Percentiles rank a stretch among this genome's conserved stretches.
These are phyloP conservation scores for Equus quagga DNA, from an alignment of 2,113 vertebrate genomes.

Conservation along the genomic window DNA sequence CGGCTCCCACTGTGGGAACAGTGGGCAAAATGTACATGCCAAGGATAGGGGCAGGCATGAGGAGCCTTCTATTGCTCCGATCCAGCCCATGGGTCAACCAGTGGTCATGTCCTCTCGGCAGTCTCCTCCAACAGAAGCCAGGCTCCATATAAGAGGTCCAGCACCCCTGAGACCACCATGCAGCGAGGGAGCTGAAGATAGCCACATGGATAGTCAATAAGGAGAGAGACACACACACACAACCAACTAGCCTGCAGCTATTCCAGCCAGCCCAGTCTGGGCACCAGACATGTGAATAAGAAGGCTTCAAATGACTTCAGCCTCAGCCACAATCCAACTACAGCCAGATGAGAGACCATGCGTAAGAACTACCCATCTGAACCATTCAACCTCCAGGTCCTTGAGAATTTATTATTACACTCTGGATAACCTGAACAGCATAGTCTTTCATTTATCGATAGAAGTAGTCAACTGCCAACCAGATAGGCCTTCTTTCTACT, in stretches of 20 bases:
- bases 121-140: not conserved
- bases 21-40: not conserved
- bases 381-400: not conserved
- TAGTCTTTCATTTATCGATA: not conserved
- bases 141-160: not conserved
- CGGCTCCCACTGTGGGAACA: not conserved
- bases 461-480: not conserved
- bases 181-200: not conserved
- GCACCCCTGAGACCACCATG: not conserved
- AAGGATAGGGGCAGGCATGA: not conserved
- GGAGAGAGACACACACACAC: not conserved
- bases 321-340: not conserved
- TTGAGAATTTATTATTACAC: not conserved
- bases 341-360: not conserved
- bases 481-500: not conserved
- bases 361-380: not conserved
- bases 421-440: not conserved
- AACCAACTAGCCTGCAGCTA: not conserved
- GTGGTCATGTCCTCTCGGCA: not conserved
- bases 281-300: not conserved
- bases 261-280: not conserved
- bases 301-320: not conserved
- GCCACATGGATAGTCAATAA: not conserved
- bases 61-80: not conserved
- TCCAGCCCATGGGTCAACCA: not conserved